These are phyloP conservation scores for Lycocerus yunnanus DNA, from an alignment of 2,888 invertebrate species.

Conservation along the genomic window DNA sequence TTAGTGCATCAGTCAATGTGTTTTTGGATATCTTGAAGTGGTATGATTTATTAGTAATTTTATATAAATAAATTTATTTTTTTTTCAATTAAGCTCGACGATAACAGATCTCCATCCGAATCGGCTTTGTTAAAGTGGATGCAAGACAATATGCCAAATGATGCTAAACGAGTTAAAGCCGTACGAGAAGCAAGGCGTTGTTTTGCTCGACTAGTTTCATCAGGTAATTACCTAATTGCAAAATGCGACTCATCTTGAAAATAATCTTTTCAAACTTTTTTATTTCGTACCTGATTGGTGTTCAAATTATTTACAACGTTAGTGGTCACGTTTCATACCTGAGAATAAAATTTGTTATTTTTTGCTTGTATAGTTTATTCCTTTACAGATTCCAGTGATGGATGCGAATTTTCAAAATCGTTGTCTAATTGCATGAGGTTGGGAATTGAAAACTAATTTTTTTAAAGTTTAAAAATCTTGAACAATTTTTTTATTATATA, in stretches of 20 bases:
- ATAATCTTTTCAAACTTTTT: background rate
- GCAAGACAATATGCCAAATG: constrained; percentile 49
- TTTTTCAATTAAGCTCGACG: constrained; percentile 47
- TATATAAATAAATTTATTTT: background rate
- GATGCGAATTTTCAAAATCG: constrained; percentile 50
- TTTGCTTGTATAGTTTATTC: background rate
- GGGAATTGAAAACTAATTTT: constrained; percentile 40
- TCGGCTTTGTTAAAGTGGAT: constrained; percentile 52
- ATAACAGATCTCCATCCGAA: constrained; percentile 52
- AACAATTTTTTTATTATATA: background rate
- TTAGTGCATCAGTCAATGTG: constrained; percentile 52
- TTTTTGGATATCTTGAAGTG: constrained; percentile 52
- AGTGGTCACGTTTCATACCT: background rate
- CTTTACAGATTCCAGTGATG: constrained; percentile 50
- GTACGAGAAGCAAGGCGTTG: constrained; percentile 50
- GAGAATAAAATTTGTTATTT: background rate
- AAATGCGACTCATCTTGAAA: background rate
- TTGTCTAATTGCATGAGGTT: constrained; percentile 50
- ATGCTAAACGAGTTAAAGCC: constrained; percentile 47
- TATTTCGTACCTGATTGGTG: background rate
- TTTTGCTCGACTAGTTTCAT: constrained; percentile 49
- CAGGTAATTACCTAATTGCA: constrained; percentile 41
- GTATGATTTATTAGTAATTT: constrained; percentile 38
- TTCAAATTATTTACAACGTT: background rate
- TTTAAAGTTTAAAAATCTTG: background rate